phyloP scores from a whole-genome alignment of 2,113 vertebrate species.

The Alligator mississippiensis region DNA sequence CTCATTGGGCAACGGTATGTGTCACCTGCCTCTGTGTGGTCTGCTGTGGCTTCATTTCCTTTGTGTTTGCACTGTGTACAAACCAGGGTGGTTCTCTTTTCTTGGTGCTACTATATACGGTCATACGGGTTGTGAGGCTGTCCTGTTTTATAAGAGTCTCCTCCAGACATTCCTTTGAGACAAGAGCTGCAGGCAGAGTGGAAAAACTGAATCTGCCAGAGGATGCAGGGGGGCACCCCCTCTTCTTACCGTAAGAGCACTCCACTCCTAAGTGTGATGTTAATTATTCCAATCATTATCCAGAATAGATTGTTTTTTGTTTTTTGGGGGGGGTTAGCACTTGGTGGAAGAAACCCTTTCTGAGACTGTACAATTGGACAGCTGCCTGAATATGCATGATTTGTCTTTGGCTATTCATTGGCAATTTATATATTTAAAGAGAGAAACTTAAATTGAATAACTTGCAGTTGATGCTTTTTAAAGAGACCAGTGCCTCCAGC shows the following conservation, averaged over 20 bases:
- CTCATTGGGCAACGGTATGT: background rate
- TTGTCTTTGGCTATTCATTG: background rate
- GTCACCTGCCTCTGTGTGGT: background rate
- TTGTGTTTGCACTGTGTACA: accelerated
- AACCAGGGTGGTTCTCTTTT: background rate
- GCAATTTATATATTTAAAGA: background rate
- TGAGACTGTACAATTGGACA: accelerated
- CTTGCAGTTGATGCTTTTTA: background rate
- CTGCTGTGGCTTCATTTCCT: background rate
- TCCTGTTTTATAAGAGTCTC: background rate
- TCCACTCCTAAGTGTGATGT: accelerated
- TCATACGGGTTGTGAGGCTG: background rate
- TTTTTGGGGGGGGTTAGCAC: background rate
- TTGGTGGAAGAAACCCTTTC: background rate
- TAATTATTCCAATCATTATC: background rate
- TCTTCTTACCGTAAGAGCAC: background rate
- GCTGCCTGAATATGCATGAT: background rate
- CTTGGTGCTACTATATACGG: background rate
- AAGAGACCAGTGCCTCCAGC: too few species aligned
- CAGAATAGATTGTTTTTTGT: background rate
- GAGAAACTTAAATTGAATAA: background rate
- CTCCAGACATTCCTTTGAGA: background rate
- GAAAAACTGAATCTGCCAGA: accelerated
- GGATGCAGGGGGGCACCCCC: background rate
- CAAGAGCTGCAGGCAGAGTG: accelerated